These are phyloP conservation scores for Percina caprodes DNA, from an alignment of 2,113 vertebrate species.

Conservation along the genomic window DNA sequence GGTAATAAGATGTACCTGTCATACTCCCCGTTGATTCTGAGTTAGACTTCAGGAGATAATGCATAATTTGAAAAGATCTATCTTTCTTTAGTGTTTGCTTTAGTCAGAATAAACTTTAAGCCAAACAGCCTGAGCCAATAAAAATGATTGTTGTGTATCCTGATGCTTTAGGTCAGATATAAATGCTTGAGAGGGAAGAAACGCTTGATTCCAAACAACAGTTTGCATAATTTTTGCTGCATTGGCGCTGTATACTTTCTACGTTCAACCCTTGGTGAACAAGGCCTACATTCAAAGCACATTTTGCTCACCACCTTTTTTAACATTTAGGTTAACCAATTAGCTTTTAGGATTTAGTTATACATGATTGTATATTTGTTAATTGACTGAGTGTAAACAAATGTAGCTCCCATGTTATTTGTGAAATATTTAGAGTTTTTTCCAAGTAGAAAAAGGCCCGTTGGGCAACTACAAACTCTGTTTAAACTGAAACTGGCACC, in stretches of 20 bases:
- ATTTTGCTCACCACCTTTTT: neutral
- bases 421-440: neutral
- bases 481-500: neutral
- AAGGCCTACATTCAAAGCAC: neutral
- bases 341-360: neutral
- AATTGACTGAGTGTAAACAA: constrained; percentile 17
- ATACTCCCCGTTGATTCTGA: neutral
- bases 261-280: neutral
- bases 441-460: neutral
- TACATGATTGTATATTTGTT: too few relatives aligned
- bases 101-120: neutral
- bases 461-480: neutral
- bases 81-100: neutral
- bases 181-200: neutral
- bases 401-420: neutral
- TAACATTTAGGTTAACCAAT: neutral
- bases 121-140: neutral
- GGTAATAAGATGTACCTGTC: neutral
- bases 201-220: neutral
- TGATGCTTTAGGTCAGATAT: neutral
- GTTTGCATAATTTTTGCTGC: neutral
- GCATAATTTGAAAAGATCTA: neutral
- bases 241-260: too few relatives aligned
- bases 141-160: neutral
- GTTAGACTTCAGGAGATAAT: neutral